A percentile compares a stretch with the other conserved stretches of the same genome.
Evolutionary conservation across 2,113 vertebrate species (phyloP).

Genomic region (Tetraodon nigroviridis): DNA sequence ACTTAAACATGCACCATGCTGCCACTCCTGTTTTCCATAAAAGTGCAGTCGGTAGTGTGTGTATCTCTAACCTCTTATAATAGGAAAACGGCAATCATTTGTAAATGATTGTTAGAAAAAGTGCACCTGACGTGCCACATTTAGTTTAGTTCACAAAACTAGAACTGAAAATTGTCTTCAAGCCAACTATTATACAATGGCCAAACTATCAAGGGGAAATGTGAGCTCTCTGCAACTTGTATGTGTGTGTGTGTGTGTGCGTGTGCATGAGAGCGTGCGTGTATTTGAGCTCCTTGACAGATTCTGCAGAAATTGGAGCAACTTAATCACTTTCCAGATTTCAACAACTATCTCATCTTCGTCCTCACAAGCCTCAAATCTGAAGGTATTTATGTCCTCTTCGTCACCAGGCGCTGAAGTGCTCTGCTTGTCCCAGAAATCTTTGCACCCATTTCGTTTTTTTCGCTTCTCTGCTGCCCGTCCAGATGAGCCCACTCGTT

Average conservation of each 20-base stretch:
- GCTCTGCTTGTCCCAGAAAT: neutral
- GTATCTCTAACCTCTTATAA: too few species aligned
- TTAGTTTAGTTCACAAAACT: too few species aligned
- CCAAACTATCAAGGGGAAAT: too few species aligned
- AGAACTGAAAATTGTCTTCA: too few species aligned
- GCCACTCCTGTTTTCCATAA: too few species aligned
- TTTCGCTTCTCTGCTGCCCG: slow-evolving; percentile 2
- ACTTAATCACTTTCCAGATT: slow-evolving; percentile 92
- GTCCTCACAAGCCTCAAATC: slow-evolving; percentile 91
- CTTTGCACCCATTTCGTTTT: slow-evolving; percentile 1
- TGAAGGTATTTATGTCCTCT: slow-evolving; percentile 75
- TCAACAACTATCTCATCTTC: slow-evolving; percentile 96
- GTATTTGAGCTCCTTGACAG: slow-evolving; percentile 68
- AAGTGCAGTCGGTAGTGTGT: too few species aligned
- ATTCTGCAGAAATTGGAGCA: slow-evolving; percentile 88
- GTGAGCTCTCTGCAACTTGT: neutral
- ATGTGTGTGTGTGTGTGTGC: neutral
- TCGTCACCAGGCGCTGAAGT: too few species aligned
- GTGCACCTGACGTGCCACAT: too few species aligned
- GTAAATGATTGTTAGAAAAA: too few species aligned
- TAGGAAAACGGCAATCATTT: too few species aligned
- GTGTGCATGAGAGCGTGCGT: slow-evolving; percentile 4
- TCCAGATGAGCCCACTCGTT: slow-evolving; percentile 90
- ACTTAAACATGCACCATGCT: too few species aligned
- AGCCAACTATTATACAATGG: too few species aligned